Conservation (phyloP, 2,888 invertebrate genomes). For the Endomychus coccineus region DNA sequence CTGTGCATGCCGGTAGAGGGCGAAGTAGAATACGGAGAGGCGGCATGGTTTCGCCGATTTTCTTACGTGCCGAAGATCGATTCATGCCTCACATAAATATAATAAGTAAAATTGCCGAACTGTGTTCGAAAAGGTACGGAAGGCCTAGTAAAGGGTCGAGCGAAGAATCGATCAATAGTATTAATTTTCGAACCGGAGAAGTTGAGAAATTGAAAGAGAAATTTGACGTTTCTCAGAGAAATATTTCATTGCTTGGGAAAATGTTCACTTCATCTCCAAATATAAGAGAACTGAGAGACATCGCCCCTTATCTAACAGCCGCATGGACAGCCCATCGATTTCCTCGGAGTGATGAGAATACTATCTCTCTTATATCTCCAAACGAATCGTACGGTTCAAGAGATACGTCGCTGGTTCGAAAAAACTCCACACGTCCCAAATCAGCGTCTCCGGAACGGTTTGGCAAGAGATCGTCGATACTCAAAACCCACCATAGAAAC, state of each 20-base stretch:
- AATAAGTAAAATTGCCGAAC: conserved; percentile 75
- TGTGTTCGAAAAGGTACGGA: conserved; percentile 36
- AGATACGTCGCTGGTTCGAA: conserved; percentile 40
- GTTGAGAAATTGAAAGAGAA: conserved; percentile 65
- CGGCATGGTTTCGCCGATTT: conserved; percentile 56
- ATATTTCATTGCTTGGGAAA: conserved; percentile 61
- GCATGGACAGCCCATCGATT: conserved; percentile 76
- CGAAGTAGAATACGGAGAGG: conserved; percentile 45
- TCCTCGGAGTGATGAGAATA: conserved; percentile 63
- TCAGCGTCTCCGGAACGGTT: conserved; percentile 48
- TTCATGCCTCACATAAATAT: conserved; percentile 85
- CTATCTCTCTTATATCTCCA: conserved; percentile 54
- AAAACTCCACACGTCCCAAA: conserved; percentile 40
- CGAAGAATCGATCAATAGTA: conserved; percentile 38
- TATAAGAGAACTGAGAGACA: conserved; percentile 66
- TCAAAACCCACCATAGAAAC: conserved; percentile 32
- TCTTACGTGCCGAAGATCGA: conserved; percentile 59
- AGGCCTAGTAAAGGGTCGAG: conserved; percentile 28
- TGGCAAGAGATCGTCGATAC: conserved; percentile 39
- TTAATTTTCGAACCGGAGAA: conserved; percentile 52
- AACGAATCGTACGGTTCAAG: conserved; percentile 33
- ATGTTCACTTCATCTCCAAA: conserved; percentile 77
- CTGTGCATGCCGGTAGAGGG: conserved; percentile 43
- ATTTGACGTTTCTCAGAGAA: conserved; percentile 50
- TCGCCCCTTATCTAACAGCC: conserved; percentile 70